A percentile compares a stretch with the other conserved stretches of the same genome.
Conservation (phyloP, 2,888 invertebrate genomes). For the Pseudococcus jackbeardsleyi region DNA sequence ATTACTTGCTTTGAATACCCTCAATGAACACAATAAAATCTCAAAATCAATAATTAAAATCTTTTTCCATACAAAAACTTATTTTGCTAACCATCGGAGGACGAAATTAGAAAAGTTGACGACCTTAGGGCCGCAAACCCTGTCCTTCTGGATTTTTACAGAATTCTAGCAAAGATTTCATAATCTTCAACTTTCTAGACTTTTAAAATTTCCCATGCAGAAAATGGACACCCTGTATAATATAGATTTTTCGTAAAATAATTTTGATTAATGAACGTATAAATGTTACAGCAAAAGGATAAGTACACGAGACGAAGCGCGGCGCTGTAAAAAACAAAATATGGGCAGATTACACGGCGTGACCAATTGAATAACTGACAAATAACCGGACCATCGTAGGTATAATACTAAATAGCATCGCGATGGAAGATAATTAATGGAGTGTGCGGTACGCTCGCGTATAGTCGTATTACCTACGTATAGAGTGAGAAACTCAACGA, state of each 20-base stretch:
- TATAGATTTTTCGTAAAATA: neutral
- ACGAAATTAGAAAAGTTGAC: too few relatives aligned
- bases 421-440: slow-evolving; percentile 12
- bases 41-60: too few relatives aligned
- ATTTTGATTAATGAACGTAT: slow-evolving; percentile 13
- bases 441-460: neutral
- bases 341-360: slow-evolving; percentile 27
- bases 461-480: neutral
- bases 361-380: slow-evolving; percentile 39
- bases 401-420: neutral
- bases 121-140: too few relatives aligned
- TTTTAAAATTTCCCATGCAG: too few relatives aligned
- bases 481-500: neutral
- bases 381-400: slow-evolving; percentile 4
- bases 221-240: too few relatives aligned
- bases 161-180: too few relatives aligned
- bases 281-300: neutral
- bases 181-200: too few relatives aligned
- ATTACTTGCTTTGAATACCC: too few relatives aligned
- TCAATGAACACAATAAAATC: too few relatives aligned
- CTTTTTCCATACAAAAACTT: too few relatives aligned
- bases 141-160: too few relatives aligned
- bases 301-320: neutral
- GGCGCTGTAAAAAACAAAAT: neutral
- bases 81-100: too few relatives aligned